Base-by-base conservation (phyloP, 1,140 invertebrate species). In the Leptoteleia sp. region DNA sequence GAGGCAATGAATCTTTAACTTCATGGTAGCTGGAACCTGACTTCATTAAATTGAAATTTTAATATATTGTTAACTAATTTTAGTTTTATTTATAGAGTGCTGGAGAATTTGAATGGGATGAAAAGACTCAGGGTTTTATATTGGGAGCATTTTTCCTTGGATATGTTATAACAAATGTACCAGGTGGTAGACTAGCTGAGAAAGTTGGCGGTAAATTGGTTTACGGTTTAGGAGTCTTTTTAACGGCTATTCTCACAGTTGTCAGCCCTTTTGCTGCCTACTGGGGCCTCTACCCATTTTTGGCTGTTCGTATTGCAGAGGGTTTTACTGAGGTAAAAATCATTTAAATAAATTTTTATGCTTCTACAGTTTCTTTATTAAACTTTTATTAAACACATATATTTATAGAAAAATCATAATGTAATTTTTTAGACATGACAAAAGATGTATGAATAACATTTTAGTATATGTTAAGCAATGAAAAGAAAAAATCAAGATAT, bases 291-390 rank as follows among this genome's bases (percentile, higher is more conserved):
- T 89, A 92, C 62, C 91, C 93, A 48, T 93, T 98, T 80, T 93
- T 97, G 67, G 90, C 91, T 22, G 92, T 96, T 1, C 89, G 97
- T 73, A 91, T 97, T 9, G 84, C 97, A 8, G 95, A 96, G 89
- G 97, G 97, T 17, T 91, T 98, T 71, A 95, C 93, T 15, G 96
- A 97, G 91, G 93, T 94, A 89, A n/a, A n/a, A n/a, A n/a, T n/a
- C n/a, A n/a, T n/a, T n/a, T n/a, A n/a, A n/a, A n/a, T n/a, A n/a
- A n/a, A n/a, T n/a, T n/a, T n/a, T n/a, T n/a, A n/a, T n/a, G n/a
- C n/a, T n/a, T n/a, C n/a, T n/a, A n/a, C n/a, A n/a, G n/a, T n/a
- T n/a, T n/a, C n/a, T n/a, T n/a, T n/a, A n/a, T n/a, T n/a, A n/a
- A n/a, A n/a, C n/a, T n/a, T n/a, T n/a, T n/a, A n/a, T n/a, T n/a